These are phyloP conservation scores for Ceyx melanurus DNA, from an alignment of 2,113 vertebrate genomes.

Conservation along the genomic window DNA sequence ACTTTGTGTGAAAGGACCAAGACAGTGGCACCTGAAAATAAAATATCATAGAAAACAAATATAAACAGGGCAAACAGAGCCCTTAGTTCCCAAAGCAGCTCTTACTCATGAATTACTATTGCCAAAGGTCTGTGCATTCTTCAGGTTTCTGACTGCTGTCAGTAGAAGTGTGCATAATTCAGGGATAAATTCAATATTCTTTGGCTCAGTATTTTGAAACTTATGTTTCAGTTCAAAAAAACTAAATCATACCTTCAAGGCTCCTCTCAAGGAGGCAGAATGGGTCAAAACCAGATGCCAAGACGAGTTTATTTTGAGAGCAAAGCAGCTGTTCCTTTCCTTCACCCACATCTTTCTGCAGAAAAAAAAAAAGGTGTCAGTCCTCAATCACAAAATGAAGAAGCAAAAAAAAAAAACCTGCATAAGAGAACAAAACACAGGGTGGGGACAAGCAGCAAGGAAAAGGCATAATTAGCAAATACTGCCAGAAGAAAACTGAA, in stretches of 20 bases:
- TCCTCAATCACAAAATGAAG: neutral
- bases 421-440: neutral
- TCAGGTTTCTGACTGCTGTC: neutral
- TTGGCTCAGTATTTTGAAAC: conserved; percentile 13
- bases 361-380: neutral
- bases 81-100: neutral
- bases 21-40: neutral
- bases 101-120: neutral
- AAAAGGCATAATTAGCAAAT: neutral
- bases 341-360: neutral
- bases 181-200: neutral
- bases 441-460: neutral
- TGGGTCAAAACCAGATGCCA: neutral
- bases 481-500: neutral
- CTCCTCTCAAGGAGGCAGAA: neutral
- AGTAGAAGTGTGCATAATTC: neutral
- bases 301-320: conserved; percentile 1
- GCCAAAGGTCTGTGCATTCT: neutral
- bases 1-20: neutral
- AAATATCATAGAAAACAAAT: neutral
- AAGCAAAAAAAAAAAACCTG: neutral
- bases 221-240: neutral
- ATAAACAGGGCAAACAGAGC: neutral
- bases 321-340: neutral
- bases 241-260: neutral